Evolutionary conservation across 2,113 vertebrate genomes (phyloP).

Genomic region (Acrocephalus arundinaceus): DNA sequence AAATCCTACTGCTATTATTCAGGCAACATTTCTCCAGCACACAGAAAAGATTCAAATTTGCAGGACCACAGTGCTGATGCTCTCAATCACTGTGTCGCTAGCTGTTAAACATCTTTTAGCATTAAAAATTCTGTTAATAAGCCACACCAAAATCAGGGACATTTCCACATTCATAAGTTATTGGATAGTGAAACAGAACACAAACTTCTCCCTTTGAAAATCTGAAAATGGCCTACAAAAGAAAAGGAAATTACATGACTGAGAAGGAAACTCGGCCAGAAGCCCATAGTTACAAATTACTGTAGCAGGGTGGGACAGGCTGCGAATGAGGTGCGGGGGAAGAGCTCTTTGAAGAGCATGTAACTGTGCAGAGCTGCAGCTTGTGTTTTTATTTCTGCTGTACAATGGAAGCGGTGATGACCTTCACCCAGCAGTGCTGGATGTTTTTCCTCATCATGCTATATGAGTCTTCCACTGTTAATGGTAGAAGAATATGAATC

Average conservation of each 20-base stretch:
- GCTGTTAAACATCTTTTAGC: not conserved
- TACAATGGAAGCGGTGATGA: not conserved
- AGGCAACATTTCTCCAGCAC: not conserved
- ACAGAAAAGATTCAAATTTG: not conserved
- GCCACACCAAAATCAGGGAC: not conserved
- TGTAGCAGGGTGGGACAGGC: conserved; percentile 22
- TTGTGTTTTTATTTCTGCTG: conserved; percentile 31
- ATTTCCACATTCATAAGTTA: not conserved
- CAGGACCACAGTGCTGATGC: not conserved
- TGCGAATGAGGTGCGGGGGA: not conserved
- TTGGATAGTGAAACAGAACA: not conserved
- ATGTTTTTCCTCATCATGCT: not conserved
- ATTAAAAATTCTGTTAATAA: not conserved
- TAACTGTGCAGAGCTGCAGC: not conserved
- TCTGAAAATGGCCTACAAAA: not conserved
- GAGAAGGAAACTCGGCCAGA: conserved; percentile 21
- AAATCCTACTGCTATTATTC: not conserved
- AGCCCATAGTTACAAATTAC: conserved; percentile 11
- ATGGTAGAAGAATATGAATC: not conserved
- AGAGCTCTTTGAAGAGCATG: not conserved
- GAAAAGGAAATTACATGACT: conserved; percentile 16
- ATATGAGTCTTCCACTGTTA: not conserved
- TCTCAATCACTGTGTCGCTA: not conserved
- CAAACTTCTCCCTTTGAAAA: not conserved
- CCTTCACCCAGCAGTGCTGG: not conserved